Evolutionary conservation across 1,140 invertebrate genomes (phyloP).

Genomic region (Zaprionus lachaisei): DNA sequence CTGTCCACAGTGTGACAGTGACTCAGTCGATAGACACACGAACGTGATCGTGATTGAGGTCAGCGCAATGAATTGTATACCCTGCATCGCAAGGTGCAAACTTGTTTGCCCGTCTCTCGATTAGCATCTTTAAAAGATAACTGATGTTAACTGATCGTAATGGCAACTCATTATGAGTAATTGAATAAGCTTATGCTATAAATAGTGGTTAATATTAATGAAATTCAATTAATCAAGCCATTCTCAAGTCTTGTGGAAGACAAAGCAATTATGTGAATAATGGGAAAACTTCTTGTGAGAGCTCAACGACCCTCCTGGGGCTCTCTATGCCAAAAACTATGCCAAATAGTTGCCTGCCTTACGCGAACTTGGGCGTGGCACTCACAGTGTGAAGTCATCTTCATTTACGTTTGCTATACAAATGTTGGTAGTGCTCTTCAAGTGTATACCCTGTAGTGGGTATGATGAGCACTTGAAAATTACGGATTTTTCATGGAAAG

Average conservation of each 20-base stretch:
- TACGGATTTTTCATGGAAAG: too few species aligned
- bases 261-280: background rate
- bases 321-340: background rate
- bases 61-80: slow-evolving; percentile 42
- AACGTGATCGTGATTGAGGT: slow-evolving; percentile 39
- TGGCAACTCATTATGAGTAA: background rate
- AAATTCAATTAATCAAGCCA: background rate
- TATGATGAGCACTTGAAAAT: background rate
- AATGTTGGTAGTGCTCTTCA: too few species aligned
- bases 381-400: background rate
- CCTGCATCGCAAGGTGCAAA: slow-evolving; percentile 23
- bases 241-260: slow-evolving; percentile 5
- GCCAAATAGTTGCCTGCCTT: background rate
- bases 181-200: background rate
- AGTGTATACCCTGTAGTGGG: background rate
- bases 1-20: slow-evolving; percentile 42
- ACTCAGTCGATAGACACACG: slow-evolving; percentile 41
- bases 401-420: background rate
- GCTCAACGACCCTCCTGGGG: background rate
- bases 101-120: background rate
- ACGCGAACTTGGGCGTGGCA: background rate
- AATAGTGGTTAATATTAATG: background rate
- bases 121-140: background rate
- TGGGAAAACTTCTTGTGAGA: background rate
- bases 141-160: slow-evolving; percentile 3